Conservation (phyloP, 2,888 invertebrate genomes). For the Luperina testacea region DNA sequence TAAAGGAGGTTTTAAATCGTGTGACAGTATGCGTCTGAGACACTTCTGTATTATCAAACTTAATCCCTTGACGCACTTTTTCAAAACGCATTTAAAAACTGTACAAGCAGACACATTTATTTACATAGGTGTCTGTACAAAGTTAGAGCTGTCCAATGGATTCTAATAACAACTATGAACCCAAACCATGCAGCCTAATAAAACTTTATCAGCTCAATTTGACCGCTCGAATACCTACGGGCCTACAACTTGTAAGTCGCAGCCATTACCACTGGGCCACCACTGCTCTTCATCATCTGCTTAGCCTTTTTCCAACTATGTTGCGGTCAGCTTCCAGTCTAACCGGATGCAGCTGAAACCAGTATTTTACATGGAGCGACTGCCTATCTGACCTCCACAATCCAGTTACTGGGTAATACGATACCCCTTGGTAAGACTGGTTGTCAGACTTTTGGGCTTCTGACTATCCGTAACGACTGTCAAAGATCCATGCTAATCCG, state of each 20-base stretch:
- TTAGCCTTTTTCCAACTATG: too few species aligned
- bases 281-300: background rate
- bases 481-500: too few species aligned
- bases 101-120: background rate
- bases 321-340: too few species aligned
- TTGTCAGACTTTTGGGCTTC: too few species aligned
- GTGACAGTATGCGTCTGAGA: background rate
- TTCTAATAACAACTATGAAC: background rate
- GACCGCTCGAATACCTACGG: too few species aligned
- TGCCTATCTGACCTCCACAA: too few species aligned
- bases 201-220: background rate
- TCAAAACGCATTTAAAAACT: background rate
- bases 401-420: too few species aligned
- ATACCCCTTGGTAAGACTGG: too few species aligned
- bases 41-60: background rate
- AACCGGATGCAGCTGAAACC: too few species aligned
- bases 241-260: too few species aligned
- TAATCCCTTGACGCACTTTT: background rate
- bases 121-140: background rate
- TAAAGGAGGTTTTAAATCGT: background rate
- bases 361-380: too few species aligned
- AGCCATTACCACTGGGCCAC: background rate
- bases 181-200: background rate
- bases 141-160: background rate
- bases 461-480: too few species aligned